Conservation (phyloP, 2,888 invertebrate genomes). For the Oligia fasciuncula region DNA sequence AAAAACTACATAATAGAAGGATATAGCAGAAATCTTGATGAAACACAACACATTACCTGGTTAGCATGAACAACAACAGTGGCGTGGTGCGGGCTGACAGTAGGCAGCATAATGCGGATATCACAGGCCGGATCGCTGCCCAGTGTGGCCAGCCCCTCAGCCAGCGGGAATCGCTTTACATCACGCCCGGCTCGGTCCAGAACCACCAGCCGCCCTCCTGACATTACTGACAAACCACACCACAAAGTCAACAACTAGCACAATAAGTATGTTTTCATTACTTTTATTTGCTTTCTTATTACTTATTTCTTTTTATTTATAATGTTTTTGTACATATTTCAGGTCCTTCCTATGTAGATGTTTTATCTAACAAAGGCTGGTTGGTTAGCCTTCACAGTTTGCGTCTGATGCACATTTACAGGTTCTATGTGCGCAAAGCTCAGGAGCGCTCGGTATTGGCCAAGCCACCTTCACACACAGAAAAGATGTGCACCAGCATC, state of each 20-base stretch:
- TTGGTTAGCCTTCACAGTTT: not conserved
- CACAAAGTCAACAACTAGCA: not conserved
- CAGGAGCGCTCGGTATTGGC: not conserved
- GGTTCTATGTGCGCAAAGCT: not conserved
- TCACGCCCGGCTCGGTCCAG: constrained; percentile 82
- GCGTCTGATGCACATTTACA: not conserved
- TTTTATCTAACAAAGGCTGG: not conserved
- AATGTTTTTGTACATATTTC: not conserved
- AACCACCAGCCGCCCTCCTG: constrained; percentile 84
- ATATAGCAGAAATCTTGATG: not conserved
- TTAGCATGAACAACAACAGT: constrained; percentile 81
- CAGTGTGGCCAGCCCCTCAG: constrained; percentile 80
- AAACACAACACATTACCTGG: constrained; percentile 72
- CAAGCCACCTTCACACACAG: not conserved
- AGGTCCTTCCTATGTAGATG: not conserved
- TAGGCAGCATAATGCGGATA: constrained; percentile 80
- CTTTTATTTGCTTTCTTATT: not conserved
- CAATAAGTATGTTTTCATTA: no score
- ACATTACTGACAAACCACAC: constrained; percentile 69
- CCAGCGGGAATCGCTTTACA: constrained; percentile 78
- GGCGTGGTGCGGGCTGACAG: constrained; percentile 82
- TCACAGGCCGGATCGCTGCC: constrained; percentile 83
- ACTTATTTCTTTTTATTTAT: not conserved
- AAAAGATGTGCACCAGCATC: not conserved
- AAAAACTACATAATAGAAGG: not conserved